Conservation (phyloP, 2,888 invertebrate species). For the Matsumyia berberina region DNA sequence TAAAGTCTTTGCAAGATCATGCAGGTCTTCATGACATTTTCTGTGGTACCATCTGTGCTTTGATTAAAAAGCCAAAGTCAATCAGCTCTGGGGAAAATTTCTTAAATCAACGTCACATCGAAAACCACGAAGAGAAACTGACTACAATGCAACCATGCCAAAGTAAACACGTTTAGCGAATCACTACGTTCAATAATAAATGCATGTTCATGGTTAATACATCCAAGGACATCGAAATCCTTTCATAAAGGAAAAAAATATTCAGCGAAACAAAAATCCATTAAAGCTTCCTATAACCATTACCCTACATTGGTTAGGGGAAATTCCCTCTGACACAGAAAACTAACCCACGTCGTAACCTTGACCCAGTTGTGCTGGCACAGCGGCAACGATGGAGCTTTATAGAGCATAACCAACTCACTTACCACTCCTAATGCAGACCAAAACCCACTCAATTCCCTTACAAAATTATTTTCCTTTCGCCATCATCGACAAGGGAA, state of each 20-base stretch:
- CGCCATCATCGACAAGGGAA: conserved; percentile 66
- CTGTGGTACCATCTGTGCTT: too few relatives aligned
- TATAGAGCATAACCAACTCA: conserved; percentile 64
- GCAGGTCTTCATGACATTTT: too few relatives aligned
- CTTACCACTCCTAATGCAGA: conserved; percentile 30
- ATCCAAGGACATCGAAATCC: conserved; percentile 3
- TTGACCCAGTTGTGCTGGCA: conserved; percentile 54
- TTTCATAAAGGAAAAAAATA: neutral
- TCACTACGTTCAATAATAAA: neutral
- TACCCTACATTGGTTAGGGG: conserved; percentile 31
- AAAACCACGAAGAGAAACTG: too few relatives aligned
- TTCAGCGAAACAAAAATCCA: conserved; percentile 18
- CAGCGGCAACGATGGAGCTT: conserved; percentile 23
- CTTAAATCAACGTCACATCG: too few relatives aligned
- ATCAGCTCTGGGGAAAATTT: too few relatives aligned
- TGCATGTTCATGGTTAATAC: conserved; percentile 35
- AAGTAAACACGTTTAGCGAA: neutral
- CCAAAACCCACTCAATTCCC: conserved; percentile 16
- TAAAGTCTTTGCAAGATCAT: too few relatives aligned
- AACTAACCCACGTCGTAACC: conserved; percentile 58
- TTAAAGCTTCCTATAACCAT: conserved; percentile 19
- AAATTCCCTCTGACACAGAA: conserved; percentile 70
- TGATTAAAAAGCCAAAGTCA: too few relatives aligned
- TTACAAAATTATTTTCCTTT: conserved; percentile 31
- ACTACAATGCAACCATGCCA: too few relatives aligned